A percentile compares a stretch with the other conserved stretches of the same genome.
Evolutionary conservation across 2,113 vertebrate genomes (phyloP).

Genomic region (Mus spicilegus): DNA sequence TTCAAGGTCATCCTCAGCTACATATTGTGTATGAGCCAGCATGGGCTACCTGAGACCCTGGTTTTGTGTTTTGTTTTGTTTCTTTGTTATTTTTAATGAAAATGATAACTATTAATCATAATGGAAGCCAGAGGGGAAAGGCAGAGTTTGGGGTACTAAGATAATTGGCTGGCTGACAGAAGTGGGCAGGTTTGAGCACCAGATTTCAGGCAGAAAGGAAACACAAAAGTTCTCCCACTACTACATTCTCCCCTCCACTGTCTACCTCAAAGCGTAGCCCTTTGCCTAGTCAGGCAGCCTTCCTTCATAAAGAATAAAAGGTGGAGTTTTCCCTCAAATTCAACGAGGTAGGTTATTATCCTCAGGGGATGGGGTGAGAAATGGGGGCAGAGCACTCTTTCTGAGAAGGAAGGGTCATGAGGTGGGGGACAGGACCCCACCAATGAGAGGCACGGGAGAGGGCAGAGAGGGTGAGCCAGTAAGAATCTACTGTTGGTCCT

Average conservation of each 20-base stretch:
- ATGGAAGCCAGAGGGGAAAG: not conserved
- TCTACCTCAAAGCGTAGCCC: not conserved
- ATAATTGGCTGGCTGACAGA: too few relatives aligned
- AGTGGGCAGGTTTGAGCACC: not conserved
- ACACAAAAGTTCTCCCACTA: not conserved
- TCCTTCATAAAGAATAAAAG: not conserved
- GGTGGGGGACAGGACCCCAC: not conserved
- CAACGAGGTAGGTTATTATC: not conserved
- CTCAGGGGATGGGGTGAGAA: not conserved
- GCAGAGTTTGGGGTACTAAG: not conserved
- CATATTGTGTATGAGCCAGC: not conserved
- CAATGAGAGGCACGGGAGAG: not conserved
- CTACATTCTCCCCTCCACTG: not conserved
- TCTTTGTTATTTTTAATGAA: not conserved
- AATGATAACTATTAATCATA: not conserved
- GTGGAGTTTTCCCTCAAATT: not conserved
- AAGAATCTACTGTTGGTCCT: not conserved
- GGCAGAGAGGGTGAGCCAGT: not conserved
- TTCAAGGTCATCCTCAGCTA: not conserved
- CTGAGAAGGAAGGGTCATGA: not conserved
- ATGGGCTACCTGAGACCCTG: not conserved
- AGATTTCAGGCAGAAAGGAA: conserved; percentile 7
- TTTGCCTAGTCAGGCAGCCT: not conserved
- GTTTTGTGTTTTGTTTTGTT: not conserved
- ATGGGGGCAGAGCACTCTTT: not conserved